Evolutionary conservation across 2,888 invertebrate genomes (phyloP).

Genomic region (Leptinotarsa tumamoca): DNA sequence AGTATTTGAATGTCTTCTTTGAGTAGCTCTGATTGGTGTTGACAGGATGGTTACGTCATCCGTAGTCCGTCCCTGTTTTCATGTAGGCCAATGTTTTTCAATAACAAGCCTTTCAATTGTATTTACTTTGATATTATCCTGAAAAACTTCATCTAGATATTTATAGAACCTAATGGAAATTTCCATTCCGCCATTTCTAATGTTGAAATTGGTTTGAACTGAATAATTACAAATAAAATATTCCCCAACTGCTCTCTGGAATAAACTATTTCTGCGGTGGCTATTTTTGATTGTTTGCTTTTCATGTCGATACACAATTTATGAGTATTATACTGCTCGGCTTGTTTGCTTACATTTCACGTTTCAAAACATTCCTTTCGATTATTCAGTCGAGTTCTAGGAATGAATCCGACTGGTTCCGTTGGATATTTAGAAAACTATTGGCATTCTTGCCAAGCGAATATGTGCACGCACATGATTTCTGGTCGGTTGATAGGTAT

Average conservation of each 20-base stretch:
- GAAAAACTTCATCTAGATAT: no score
- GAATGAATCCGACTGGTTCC: not conserved
- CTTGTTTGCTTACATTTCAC: conserved; percentile 19
- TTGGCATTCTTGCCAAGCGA: conserved; percentile 5
- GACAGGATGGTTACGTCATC: no score
- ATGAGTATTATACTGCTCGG: conserved; percentile 3
- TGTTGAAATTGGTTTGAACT: no score
- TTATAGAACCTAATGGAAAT: no score
- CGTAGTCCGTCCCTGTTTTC: no score
- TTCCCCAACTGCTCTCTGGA: not conserved
- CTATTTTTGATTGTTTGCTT: not conserved
- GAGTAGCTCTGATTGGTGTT: no score
- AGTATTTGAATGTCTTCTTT: no score
- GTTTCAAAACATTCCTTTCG: conserved; percentile 13
- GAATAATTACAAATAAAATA: not conserved
- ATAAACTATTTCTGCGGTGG: not conserved
- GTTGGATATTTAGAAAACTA: conserved; percentile 13
- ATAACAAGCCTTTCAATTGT: no score
- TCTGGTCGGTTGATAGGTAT: not conserved
- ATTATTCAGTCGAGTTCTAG: conserved; percentile 11
- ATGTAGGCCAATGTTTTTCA: no score
- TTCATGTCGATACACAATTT: conserved; percentile 5
- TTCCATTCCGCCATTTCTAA: no score
- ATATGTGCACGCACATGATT: not conserved
- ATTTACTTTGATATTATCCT: no score